Percentiles rank a stretch among this genome's conserved stretches.
Evolutionary conservation across 1,140 invertebrate species (phyloP).

Genomic region (Parapsyche elsis): DNA sequence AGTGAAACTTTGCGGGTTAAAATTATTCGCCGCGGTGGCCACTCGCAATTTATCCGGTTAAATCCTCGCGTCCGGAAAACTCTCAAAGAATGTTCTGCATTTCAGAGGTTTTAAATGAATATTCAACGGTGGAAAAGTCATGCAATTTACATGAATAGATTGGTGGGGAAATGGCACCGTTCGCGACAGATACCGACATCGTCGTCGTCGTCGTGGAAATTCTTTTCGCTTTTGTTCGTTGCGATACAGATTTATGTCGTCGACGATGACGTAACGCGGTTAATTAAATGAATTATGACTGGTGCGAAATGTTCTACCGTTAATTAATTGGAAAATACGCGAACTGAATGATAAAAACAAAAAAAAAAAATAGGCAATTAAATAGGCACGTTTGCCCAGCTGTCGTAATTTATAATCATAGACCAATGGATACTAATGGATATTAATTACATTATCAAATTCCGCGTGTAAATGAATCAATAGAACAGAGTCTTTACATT

Average conservation of each 20-base stretch:
- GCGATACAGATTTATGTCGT: background rate
- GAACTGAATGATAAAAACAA: too few species aligned
- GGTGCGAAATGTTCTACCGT: too few species aligned
- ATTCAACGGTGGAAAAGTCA: conserved; percentile 38
- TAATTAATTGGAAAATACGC: too few species aligned
- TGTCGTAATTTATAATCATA: too few species aligned
- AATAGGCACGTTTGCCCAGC: too few species aligned
- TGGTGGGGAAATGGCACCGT: background rate
- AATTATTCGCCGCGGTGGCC: too few species aligned
- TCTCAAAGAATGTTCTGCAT: conserved; percentile 12
- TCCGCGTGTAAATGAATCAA: too few species aligned
- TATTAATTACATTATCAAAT: too few species aligned
- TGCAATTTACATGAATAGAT: conserved; percentile 42
- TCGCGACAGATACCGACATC: background rate
- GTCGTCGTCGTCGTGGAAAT: background rate
- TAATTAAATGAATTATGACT: too few species aligned
- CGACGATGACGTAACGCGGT: background rate
- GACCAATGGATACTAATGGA: too few species aligned
- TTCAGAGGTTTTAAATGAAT: conserved; percentile 42
- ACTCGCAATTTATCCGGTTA: background rate
- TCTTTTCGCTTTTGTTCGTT: conserved; percentile 5
- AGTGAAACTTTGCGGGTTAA: conserved; percentile 10
- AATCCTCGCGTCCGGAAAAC: background rate
- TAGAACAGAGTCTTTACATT: too few species aligned
- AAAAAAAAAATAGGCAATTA: too few species aligned